Evolutionary conservation across 2,797 vertebrate species (phyloP), one percentile per base, ranked within the genome.

Genomic region (Denticeps clupeoides): DNA sequence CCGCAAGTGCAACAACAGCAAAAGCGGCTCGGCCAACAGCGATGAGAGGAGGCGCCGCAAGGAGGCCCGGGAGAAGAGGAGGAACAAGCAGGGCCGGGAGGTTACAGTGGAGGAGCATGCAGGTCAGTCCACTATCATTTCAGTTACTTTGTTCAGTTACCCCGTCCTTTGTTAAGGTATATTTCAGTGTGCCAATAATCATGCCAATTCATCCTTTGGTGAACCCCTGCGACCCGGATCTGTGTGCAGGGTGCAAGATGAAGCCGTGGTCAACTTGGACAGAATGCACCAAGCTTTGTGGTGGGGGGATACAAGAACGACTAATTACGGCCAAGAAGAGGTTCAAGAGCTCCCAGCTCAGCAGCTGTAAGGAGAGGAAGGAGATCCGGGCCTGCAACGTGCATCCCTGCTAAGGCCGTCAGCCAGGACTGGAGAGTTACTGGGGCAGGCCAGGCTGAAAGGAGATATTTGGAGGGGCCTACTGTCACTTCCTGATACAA

Each of bases 291-390:
- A 92, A 94, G 23, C 65, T 82, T 13, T 99, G 95, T 0, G 90
- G 91, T 1, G 93, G 93, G 1, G 95, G 95, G 15, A 95, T 98
- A 65, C 92, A 99, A 60, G 93, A 99, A 52, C 84, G 93, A 31
- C 87, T 90, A 65, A 95, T 97, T 90, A 88, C 86, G 1, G 91
- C 93, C 16, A 97, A 93, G 85, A 93, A 88, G 77, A 88, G 87
- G 69, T 90, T 89, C 75, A 96, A 89, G 82, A 86, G 81, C 41
- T 73, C 85, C 52, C 90, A 93, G 75, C 80, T 93, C 45, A 85
- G 88, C 61, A 97, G 92, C 70, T 99, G 95, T 79, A 97, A 93
- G 75, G 92, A 99, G 84, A 92, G 92, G 78, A 98, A 95, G 72
- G 93, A 99, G 81, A 89, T 99, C 62, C 83, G 93, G 52, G 95